phyloP scores from a whole-genome alignment of 2,888 invertebrate genomes.

The Metopia argyrocephala region DNA sequence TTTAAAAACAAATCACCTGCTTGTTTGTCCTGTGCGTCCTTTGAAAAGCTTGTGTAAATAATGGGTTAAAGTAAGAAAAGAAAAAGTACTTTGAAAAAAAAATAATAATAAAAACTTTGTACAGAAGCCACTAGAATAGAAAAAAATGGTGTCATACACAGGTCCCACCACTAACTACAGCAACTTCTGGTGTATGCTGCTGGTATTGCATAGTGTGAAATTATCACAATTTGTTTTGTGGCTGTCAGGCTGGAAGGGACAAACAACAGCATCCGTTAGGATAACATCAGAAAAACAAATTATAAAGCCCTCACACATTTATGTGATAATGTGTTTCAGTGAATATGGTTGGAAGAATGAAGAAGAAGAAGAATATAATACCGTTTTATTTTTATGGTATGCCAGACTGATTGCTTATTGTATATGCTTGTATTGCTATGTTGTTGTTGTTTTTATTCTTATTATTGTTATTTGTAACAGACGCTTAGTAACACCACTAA shows the following conservation, averaged over 20 bases:
- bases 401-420: constrained; percentile 7
- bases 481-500: constrained; percentile 41
- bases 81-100: constrained; percentile 10
- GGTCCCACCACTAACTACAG: not conserved
- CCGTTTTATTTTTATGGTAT: not conserved
- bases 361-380: not conserved
- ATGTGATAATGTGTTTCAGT: not conserved
- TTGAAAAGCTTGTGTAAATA: not conserved
- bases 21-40: not conserved
- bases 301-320: constrained; percentile 9
- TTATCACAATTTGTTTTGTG: constrained; percentile 44
- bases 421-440: constrained; percentile 11
- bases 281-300: not conserved
- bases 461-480: constrained; percentile 26
- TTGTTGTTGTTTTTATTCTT: constrained; percentile 22
- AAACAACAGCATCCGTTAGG: constrained; percentile 43
- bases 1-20: constrained; percentile 57
- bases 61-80: constrained; percentile 32
- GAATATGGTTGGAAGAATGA: not conserved
- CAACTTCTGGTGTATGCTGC: constrained; percentile 25
- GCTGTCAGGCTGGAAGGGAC: constrained; percentile 3
- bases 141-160: constrained; percentile 20
- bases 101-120: constrained; percentile 13
- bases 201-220: constrained; percentile 36
- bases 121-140: not conserved